phyloP scores from a whole-genome alignment of 2,113 vertebrate genomes.

The Upupa epops region DNA sequence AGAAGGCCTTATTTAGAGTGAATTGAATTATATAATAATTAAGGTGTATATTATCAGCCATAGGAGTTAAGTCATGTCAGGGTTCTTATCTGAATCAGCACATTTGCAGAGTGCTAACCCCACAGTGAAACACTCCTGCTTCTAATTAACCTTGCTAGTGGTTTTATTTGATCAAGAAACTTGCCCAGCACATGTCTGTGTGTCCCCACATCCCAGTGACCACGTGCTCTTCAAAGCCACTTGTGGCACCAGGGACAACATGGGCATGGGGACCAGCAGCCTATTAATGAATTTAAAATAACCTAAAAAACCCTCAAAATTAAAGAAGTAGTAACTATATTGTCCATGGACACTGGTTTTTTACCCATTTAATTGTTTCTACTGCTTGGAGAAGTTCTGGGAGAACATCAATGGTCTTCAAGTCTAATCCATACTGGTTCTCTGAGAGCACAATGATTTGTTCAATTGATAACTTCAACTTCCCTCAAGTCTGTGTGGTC shows the following conservation, averaged over 20 bases:
- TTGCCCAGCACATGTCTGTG: background rate
- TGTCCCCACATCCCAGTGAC: background rate
- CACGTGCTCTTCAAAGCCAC: accelerated
- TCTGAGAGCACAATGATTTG: background rate
- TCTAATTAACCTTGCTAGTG: constrained; percentile 13
- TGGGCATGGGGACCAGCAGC: accelerated
- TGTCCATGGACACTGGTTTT: accelerated
- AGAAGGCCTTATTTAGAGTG: constrained; percentile 47
- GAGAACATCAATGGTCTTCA: background rate
- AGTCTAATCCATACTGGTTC: background rate
- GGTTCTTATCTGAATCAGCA: constrained; percentile 22
- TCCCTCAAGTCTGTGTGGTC: background rate
- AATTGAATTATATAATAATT: constrained; percentile 59
- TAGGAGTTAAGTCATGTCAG: background rate
- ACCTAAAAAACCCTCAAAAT: background rate
- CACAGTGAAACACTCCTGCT: background rate
- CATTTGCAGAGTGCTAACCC: background rate
- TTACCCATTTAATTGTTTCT: background rate
- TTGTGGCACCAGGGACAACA: accelerated
- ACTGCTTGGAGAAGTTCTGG: background rate
- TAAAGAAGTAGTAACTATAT: background rate
- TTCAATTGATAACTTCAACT: background rate
- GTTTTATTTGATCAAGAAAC: background rate
- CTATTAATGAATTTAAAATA: background rate
- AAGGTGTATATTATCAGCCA: constrained; percentile 13